Base-by-base conservation (phyloP, 2,113 vertebrate genomes). In the Hemibates koningsi region DNA sequence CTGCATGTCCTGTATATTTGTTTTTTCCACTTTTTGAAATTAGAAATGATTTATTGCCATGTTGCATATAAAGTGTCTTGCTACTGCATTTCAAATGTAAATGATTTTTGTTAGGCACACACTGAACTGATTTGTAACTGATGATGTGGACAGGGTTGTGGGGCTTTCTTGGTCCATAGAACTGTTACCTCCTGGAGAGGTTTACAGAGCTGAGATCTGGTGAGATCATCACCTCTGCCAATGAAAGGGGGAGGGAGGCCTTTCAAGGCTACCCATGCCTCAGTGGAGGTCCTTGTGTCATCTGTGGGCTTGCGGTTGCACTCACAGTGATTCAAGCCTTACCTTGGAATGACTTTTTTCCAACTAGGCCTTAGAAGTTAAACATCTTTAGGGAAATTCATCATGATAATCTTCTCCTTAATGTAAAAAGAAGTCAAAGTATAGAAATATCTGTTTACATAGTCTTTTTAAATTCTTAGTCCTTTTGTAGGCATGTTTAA, bases 141-240 rank as follows among this genome's bases (percentile, higher is more conserved):
- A 29, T 48, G 53, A 79, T 81, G 86, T 85, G 83, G 66, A 82
- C 52, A 43, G 87, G 80, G 90, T 83, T 78, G 82, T 80, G 88
- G 86, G 10, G 79, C 45, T 19, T 7, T 61, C 32, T 41, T n/a
- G 57, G 66, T 80, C 87, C 82, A 68, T 13, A 34, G 48, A 79
- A 54, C 61, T 71, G 90, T 79, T 61, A 87, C 91, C 95, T 93
- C 93, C 93, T 78, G 88, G 43, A 84, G 63, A 83, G 57, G 80
- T 90, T 89, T 86, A 84, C 87, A 90, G 81, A 91, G 73, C 80
- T 19, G 82, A 88, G 80, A 87, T 87, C 87, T 90, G 90, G 91
- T 93, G 92, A 93, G 85, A 73, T 93, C 92, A 92, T 93, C 90
- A 85, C 92, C 94, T 90, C 84, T 89, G 52, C 88, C 91, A 93